A percentile compares a stretch with the other conserved stretches of the same genome.
These are phyloP conservation scores for Pyrocoelia pectoralis DNA, from an alignment of 2,888 invertebrate species.

Conservation along the genomic window DNA sequence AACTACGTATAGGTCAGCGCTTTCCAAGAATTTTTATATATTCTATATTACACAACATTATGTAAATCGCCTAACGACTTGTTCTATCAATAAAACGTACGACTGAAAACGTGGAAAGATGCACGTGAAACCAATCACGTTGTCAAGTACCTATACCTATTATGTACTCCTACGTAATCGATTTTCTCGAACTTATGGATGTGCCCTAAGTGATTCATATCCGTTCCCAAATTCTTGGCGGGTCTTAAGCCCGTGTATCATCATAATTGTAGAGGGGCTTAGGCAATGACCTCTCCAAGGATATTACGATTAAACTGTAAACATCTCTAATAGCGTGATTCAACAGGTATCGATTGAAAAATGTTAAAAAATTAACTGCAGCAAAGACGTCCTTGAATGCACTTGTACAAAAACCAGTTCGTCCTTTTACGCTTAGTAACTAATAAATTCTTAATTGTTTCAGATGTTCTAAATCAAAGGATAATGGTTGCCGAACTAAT, in stretches of 20 bases:
- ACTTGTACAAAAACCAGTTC: constrained; percentile 32
- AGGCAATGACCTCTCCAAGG: constrained; percentile 48
- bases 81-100: constrained; percentile 2
- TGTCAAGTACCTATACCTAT: too few relatives aligned
- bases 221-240: constrained; percentile 45
- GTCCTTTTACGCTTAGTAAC: constrained; percentile 25
- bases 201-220: constrained; percentile 44
- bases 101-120: constrained; percentile 4
- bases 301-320: constrained; percentile 42
- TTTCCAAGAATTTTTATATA: constrained; percentile 12
- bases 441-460: constrained; percentile 25
- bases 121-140: constrained; percentile 43
- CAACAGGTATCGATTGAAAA: not conserved
- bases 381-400: constrained; percentile 42
- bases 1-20: constrained; percentile 16
- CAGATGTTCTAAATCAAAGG: constrained; percentile 66
- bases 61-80: not conserved
- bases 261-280: constrained; percentile 35
- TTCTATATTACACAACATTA: constrained; percentile 6
- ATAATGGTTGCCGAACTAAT: constrained; percentile 90
- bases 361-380: constrained; percentile 18
- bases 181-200: constrained; percentile 21
- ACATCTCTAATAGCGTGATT: constrained; percentile 15
- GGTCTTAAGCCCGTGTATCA: constrained; percentile 39
- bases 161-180: constrained; percentile 4